Evolutionary conservation across 1,140 invertebrate species (phyloP), one percentile per base, ranked within the genome.

Genomic region (Magallana gigas): DNA sequence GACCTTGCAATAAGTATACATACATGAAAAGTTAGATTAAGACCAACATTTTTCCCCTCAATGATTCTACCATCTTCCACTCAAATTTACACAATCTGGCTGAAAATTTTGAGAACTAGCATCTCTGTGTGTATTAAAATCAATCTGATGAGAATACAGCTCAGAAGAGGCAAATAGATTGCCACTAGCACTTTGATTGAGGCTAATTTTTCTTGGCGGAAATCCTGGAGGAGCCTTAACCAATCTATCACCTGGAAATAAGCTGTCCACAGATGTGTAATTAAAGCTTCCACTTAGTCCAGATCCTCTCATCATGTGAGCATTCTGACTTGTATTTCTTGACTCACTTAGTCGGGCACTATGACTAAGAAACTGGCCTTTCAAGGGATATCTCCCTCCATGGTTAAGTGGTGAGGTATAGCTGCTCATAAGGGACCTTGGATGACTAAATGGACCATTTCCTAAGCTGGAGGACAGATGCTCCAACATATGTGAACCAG

Each of bases 191-290:
- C 57, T 59, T 16, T 36, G 57, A 57, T 83, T 83, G 9, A 83
- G 57, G 57, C 68, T 23, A 29, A 76, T 23, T 76, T 83, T 83
- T 18, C 29, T 84, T 58, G 83, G 58, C 29, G 57, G 57, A 84
- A 84, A 84, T 84, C 83, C 83, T 12, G 83, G 83, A 11, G 83
- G 83, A 57, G 83, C 56, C 60, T 84, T 84, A 29, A 84, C 29
- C 14, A 36, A 2, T 29, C 58, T 84, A 11, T 84, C 59, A 36
- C 57, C 58, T 18, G 8, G 81, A 58, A 84, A 84, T 14, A 58
- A 58, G 9, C 83, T 60, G 58, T 84, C n/a, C 9, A 58, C 29
- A 6, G 14, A 18, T 14, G 56, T 18, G 29, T 84, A 29, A 29
- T 84, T 84, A 56, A 84, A 84, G 58, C 18, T 57, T 58, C 83